A percentile compares a stretch with the other conserved stretches of the same genome.
Evolutionary conservation across 2,797 vertebrate genomes (phyloP).

Genomic region (Myripristis murdjan): DNA sequence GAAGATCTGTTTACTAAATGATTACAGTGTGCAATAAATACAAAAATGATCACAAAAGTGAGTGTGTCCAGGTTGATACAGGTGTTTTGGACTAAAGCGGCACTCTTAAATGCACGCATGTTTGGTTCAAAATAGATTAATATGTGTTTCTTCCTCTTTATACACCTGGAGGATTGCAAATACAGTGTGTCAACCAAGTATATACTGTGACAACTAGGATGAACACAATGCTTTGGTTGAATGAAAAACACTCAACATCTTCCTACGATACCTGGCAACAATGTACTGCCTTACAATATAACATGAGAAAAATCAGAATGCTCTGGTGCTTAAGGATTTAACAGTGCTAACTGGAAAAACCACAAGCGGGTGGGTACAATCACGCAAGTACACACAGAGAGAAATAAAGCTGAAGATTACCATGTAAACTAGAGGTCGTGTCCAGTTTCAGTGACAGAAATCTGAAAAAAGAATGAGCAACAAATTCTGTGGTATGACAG

Average conservation of each 20-base stretch:
- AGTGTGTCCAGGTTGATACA: slow-evolving; percentile 11
- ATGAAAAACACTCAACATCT: no score
- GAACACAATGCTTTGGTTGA: no score
- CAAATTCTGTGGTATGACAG: no score
- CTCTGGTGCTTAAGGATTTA: background rate
- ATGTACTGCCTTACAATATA: no score
- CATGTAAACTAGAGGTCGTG: no score
- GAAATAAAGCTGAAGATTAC: no score
- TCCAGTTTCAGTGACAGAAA: no score
- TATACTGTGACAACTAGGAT: no score
- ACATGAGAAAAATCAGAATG: no score
- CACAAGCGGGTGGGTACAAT: background rate
- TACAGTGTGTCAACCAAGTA: background rate
- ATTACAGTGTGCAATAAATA: slow-evolving; percentile 87
- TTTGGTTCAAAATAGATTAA: background rate
- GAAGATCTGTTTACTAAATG: slow-evolving; percentile 86
- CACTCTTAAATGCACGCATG: background rate
- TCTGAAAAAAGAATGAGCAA: no score
- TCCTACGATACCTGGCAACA: no score
- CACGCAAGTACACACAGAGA: no score
- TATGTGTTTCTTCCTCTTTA: background rate
- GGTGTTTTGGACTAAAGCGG: background rate
- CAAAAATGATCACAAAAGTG: slow-evolving; percentile 44
- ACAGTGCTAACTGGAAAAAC: background rate
- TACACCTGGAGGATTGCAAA: background rate